phyloP scores from a whole-genome alignment of 2,888 invertebrate genomes.

The Amphimallon solstitiale region DNA sequence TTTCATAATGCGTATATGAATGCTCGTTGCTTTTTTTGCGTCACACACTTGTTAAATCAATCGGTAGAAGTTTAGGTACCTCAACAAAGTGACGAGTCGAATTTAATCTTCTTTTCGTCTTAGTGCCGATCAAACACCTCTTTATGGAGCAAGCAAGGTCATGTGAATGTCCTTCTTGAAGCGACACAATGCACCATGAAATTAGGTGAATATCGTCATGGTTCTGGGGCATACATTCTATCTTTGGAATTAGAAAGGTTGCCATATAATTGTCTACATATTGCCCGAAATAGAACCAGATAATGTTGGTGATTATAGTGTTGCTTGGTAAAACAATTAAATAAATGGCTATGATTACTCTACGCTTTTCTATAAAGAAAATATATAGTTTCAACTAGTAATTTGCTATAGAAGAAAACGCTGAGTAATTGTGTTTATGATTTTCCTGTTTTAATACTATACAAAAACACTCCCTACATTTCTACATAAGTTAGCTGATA shows the following conservation, averaged over 20 bases:
- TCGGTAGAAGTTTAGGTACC: neutral
- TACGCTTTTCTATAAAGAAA: too few species aligned
- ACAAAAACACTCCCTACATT: too few species aligned
- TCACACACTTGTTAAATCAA: neutral
- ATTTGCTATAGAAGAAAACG: too few species aligned
- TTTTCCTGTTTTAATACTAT: too few species aligned
- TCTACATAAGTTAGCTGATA: too few species aligned
- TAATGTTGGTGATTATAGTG: neutral
- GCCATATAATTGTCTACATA: neutral
- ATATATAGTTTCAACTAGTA: too few species aligned
- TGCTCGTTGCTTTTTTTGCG: neutral
- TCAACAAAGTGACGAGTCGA: neutral
- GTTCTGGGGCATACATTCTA: slow-evolving; percentile 27
- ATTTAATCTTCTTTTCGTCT: slow-evolving; percentile 9
- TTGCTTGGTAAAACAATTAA: too few species aligned
- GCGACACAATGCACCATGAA: slow-evolving; percentile 17
- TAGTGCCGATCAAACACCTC: slow-evolving; percentile 14
- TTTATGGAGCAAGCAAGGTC: slow-evolving; percentile 24
- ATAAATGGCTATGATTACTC: too few species aligned
- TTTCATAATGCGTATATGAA: neutral
- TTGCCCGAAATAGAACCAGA: neutral
- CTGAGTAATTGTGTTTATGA: too few species aligned
- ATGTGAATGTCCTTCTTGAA: slow-evolving; percentile 28
- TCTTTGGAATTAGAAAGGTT: slow-evolving; percentile 24
- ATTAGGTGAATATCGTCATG: slow-evolving; percentile 32